phyloP scores from a whole-genome alignment of 2,113 vertebrate species.

The Coturnix japonica region DNA sequence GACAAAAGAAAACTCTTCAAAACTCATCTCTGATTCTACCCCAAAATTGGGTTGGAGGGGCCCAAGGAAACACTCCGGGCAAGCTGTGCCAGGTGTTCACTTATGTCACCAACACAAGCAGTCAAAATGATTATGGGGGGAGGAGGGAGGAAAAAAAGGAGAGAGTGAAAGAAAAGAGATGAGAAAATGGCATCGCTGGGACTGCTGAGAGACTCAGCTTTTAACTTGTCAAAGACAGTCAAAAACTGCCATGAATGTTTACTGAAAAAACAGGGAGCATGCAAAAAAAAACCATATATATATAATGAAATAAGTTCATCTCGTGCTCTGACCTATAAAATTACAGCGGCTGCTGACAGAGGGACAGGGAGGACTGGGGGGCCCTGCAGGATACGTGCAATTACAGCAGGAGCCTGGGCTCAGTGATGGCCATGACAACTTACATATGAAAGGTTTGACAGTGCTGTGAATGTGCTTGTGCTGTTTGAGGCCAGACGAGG shows the following conservation, averaged over 20 bases:
- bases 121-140: not conserved
- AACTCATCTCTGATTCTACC: not conserved
- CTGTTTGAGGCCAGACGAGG: slow-evolving; percentile 97
- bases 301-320: slow-evolving; percentile 12
- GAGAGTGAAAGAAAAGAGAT: not conserved
- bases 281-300: not conserved
- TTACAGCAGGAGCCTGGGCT: slow-evolving; percentile 37
- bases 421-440: slow-evolving; percentile 81
- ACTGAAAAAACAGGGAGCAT: slow-evolving; percentile 40
- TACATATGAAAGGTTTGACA: slow-evolving; percentile 99
- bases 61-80: not conserved
- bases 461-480: slow-evolving; percentile 99
- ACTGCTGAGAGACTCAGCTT: slow-evolving; percentile 37
- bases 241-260: slow-evolving; percentile 12
- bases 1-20: not conserved
- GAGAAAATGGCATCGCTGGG: slow-evolving; percentile 22
- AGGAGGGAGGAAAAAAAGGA: not conserved
- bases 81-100: slow-evolving; percentile 41
- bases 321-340: slow-evolving; percentile 65
- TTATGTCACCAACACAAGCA: slow-evolving; percentile 22
- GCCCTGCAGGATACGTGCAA: slow-evolving; percentile 72
- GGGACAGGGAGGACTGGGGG: slow-evolving; percentile 38
- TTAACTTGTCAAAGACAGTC: slow-evolving; percentile 54
- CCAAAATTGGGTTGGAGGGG: not conserved
- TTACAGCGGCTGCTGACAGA: slow-evolving; percentile 41